phyloP scores from a whole-genome alignment of 2,797 vertebrate genomes.

The Acanthurus leucopareius region DNA sequence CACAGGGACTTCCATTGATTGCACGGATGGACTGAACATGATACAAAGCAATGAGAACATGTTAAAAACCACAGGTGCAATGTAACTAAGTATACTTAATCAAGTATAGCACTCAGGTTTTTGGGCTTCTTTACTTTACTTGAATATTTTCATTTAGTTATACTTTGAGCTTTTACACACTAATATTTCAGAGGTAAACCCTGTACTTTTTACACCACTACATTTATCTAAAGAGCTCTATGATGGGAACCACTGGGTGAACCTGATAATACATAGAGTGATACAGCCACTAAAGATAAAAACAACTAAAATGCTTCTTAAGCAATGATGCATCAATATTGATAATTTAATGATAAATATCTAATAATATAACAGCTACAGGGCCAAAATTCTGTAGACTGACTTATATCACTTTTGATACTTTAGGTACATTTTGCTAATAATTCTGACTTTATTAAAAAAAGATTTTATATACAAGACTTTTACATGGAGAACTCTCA shows the following conservation, averaged over 20 bases:
- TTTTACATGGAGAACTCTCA: neutral
- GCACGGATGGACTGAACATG: conserved; percentile 84
- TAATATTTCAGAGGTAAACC: neutral
- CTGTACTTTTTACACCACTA: neutral
- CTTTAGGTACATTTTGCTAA: neutral
- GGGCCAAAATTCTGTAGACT: too few relatives aligned
- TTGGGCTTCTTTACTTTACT: neutral
- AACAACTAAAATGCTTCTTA: neutral
- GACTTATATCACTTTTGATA: too few relatives aligned
- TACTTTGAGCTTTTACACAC: neutral
- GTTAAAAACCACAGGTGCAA: neutral
- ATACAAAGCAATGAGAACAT: conserved; percentile 21
- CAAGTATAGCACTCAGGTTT: neutral
- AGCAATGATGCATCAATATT: too few relatives aligned
- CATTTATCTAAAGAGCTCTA: fast-evolving
- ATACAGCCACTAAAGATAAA: neutral
- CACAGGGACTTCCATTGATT: conserved; percentile 81
- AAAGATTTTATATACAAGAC: neutral
- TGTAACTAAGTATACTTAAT: neutral
- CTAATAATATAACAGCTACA: too few relatives aligned
- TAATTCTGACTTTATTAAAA: neutral
- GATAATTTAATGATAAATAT: too few relatives aligned
- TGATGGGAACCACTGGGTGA: neutral
- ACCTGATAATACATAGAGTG: neutral
- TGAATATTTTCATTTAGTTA: neutral